Evolutionary conservation across 2,797 vertebrate genomes (phyloP).

Genomic region (Leucoraja ocellata): DNA sequence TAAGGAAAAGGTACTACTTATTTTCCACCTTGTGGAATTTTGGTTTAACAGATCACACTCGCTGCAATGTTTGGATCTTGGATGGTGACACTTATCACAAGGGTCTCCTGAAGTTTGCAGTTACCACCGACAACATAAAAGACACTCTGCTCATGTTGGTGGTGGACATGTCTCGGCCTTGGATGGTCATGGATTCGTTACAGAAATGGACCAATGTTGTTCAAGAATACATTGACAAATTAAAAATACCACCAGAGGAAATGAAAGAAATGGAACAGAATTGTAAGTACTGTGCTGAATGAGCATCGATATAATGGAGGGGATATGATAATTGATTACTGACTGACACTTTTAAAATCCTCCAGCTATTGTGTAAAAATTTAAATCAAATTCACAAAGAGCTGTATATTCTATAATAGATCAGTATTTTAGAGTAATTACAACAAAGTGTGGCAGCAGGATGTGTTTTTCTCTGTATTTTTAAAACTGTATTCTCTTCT

Average conservation of each 20-base stretch:
- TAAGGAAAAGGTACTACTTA: background rate
- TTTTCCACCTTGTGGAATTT: background rate
- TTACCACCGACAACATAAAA: constrained; percentile 73
- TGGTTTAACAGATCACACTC: constrained; percentile 74
- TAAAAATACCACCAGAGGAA: constrained; percentile 86
- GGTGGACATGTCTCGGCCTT: constrained; percentile 92
- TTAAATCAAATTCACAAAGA: background rate
- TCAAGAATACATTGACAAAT: constrained; percentile 90
- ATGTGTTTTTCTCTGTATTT: background rate
- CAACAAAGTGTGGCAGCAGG: background rate
- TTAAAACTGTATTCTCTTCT: background rate
- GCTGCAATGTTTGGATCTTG: constrained; percentile 94
- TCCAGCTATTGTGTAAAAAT: background rate
- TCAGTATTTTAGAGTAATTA: too few relatives aligned
- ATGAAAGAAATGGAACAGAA: constrained; percentile 91
- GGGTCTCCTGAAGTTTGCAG: constrained; percentile 87
- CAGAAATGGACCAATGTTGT: constrained; percentile 95
- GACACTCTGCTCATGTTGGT: constrained; percentile 82
- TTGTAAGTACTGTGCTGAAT: constrained; percentile 65
- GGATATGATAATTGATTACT: background rate
- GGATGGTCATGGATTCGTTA: constrained; percentile 91
- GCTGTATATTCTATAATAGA: too few relatives aligned
- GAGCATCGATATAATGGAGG: background rate
- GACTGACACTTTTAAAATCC: background rate
- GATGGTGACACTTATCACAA: constrained; percentile 97